Conservation (phyloP, 1,140 invertebrate genomes). For the Drosophila pectinifera region DNA sequence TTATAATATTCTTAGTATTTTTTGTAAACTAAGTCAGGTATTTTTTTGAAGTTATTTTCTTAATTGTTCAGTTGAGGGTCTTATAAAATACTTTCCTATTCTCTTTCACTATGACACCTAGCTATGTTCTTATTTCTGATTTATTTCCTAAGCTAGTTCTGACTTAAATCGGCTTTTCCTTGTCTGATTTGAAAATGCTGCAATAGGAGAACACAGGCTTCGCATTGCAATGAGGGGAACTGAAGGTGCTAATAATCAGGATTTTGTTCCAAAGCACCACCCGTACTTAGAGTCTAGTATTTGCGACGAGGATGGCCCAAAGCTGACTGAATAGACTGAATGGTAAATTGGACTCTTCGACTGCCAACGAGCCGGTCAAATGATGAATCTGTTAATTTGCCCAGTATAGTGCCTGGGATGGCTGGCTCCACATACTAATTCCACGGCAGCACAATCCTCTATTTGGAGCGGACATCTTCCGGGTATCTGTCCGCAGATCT, state of each 20-base stretch:
- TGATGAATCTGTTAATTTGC: constrained; percentile 36
- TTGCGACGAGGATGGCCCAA: constrained; percentile 4
- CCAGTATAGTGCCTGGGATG: not conserved
- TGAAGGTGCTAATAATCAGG: constrained; percentile 45
- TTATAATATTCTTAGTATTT: no score
- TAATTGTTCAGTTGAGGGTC: no score
- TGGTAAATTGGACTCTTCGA: not conserved
- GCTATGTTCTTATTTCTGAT: not conserved
- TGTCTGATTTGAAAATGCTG: no score
- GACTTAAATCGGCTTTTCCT: no score
- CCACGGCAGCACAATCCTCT: constrained; percentile 19
- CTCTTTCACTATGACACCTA: not conserved
- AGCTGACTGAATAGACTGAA: not conserved
- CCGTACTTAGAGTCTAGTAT: constrained; percentile 26
- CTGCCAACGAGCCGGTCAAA: not conserved
- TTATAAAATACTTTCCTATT: not conserved
- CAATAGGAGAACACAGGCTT: constrained; percentile 47
- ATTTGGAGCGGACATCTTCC: constrained; percentile 15
- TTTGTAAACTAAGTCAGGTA: no score
- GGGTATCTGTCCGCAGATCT: constrained; percentile 48
- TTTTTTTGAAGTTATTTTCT: no score
- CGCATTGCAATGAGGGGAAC: constrained; percentile 50
- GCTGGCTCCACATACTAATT: constrained; percentile 28
- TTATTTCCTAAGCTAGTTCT: not conserved
- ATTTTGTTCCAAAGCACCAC: constrained; percentile 40